Evolutionary conservation across 2,797 vertebrate species (phyloP).

Genomic region (Eulemur rubriventer): DNA sequence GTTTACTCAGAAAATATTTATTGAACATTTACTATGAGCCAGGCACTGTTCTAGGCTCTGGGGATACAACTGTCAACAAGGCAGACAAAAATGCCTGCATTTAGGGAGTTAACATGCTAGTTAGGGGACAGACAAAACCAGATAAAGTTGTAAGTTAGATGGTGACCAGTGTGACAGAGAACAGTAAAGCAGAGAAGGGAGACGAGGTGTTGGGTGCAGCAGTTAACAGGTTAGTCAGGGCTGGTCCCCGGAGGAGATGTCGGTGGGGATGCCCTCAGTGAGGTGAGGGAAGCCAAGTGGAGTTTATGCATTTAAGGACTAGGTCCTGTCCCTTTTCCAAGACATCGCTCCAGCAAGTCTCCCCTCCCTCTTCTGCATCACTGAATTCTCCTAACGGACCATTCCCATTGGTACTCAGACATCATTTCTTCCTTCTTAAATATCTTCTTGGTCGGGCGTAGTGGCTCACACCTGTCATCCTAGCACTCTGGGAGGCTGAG

Average conservation of each 20-base stretch:
- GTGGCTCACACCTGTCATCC: too few species aligned
- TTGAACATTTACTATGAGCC: background rate
- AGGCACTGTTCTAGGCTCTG: background rate
- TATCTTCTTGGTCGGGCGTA: background rate
- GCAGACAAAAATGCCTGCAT: background rate
- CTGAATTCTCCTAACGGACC: background rate
- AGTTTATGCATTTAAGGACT: too few species aligned
- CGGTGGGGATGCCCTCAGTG: fast-evolving
- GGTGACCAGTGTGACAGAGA: background rate
- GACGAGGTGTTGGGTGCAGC: fast-evolving
- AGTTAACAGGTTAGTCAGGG: too few species aligned
- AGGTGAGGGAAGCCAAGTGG: background rate
- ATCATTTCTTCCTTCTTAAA: conserved; percentile 7
- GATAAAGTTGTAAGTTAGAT: too few species aligned
- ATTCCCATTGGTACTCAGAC: background rate
- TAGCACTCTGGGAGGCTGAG: too few species aligned
- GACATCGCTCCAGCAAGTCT: background rate
- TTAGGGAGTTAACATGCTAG: background rate
- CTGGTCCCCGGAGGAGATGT: background rate
- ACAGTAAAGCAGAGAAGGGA: background rate
- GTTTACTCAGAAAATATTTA: background rate
- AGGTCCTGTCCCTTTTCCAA: background rate
- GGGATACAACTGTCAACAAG: background rate
- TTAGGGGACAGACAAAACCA: background rate
- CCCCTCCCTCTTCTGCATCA: background rate